phyloP scores from a whole-genome alignment of 2,797 vertebrate species.

The Hirundo rustica region DNA sequence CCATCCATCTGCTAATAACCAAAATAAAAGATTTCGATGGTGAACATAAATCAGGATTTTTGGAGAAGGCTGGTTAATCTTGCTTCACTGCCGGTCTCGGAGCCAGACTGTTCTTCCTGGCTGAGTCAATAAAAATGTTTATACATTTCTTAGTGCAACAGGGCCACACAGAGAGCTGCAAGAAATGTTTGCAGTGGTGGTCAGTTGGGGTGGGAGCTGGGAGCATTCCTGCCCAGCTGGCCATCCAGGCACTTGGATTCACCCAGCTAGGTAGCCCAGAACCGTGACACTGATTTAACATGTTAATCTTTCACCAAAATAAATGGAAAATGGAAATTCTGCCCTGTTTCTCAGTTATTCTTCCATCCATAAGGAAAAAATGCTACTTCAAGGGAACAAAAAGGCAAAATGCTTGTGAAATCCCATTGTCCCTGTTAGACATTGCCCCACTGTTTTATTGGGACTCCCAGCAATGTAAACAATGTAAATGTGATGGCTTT shows the following conservation, averaged over 20 bases:
- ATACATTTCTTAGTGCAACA: background rate
- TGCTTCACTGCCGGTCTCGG: background rate
- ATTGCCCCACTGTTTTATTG: background rate
- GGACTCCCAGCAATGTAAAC: background rate
- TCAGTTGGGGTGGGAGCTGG: background rate
- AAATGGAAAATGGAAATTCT: background rate
- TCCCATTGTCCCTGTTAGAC: background rate
- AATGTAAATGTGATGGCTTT: background rate
- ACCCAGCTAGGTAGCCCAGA: background rate
- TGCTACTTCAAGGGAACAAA: background rate
- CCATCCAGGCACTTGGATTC: background rate
- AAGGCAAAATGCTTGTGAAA: background rate
- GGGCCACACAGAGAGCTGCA: background rate
- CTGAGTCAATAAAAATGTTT: conserved; percentile 53
- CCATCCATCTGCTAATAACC: background rate
- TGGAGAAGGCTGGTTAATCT: background rate
- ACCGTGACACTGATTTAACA: background rate
- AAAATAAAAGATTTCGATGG: background rate
- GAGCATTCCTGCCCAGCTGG: background rate
- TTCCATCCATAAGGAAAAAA: background rate
- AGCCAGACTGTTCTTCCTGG: conserved; percentile 15
- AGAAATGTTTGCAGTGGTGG: background rate
- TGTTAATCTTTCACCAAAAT: background rate
- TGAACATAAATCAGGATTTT: background rate
- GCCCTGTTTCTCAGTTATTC: background rate